A percentile compares a stretch with the other conserved stretches of the same genome.
Conservation (phyloP, 2,797 vertebrate species). For the Phrynocephalus vlangalii region DNA sequence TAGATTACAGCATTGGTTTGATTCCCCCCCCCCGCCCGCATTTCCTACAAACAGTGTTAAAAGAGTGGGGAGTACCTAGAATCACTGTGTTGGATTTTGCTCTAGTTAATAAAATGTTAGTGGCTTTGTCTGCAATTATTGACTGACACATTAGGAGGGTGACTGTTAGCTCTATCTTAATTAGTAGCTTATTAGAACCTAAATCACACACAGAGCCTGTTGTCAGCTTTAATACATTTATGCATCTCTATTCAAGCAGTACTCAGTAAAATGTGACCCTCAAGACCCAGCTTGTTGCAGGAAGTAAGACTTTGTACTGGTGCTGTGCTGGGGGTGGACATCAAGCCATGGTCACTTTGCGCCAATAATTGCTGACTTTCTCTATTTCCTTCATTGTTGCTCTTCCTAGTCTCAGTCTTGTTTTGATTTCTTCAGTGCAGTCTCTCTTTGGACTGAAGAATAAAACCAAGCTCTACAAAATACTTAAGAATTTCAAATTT, state of each 20-base stretch:
- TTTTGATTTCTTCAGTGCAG: too few species aligned
- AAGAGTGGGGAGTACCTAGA: not conserved
- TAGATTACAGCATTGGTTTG: not conserved
- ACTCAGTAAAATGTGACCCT: not conserved
- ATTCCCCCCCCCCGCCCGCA: not conserved
- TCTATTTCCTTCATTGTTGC: too few species aligned
- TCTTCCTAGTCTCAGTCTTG: too few species aligned
- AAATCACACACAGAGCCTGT: slow-evolving; percentile 55
- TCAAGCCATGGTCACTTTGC: slow-evolving; percentile 4
- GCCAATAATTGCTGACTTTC: too few species aligned
- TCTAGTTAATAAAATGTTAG: slow-evolving; percentile 60
- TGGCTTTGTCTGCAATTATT: slow-evolving; percentile 66
- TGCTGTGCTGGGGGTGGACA: slow-evolving; percentile 14
- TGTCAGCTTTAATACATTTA: slow-evolving; percentile 71
- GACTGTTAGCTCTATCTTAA: slow-evolving; percentile 65
- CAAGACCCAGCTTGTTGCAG: slow-evolving; percentile 6
- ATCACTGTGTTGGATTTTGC: slow-evolving; percentile 48
- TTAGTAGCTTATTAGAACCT: slow-evolving; percentile 68
- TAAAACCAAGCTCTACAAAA: too few species aligned
- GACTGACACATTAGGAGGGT: slow-evolving; percentile 62
- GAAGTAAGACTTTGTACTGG: slow-evolving; percentile 23
- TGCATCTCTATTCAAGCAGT: slow-evolving; percentile 52
- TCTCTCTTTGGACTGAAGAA: too few species aligned
- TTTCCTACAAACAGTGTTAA: not conserved
- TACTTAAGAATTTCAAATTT: too few species aligned